Conservation (phyloP, 1,140 invertebrate species). For the Eupeodes corollae region DNA sequence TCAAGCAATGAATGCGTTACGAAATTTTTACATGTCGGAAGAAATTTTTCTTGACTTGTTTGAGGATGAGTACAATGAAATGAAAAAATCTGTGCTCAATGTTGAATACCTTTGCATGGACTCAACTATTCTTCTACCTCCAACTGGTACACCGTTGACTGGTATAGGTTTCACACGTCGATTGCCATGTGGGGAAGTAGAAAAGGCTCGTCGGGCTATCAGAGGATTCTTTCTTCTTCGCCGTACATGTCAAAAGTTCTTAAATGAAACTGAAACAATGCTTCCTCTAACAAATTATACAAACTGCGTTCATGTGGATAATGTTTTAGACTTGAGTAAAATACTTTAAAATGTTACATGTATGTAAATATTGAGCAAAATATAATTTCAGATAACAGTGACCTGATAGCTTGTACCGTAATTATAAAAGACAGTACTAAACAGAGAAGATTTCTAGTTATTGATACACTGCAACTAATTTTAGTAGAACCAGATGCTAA, state of each 20-base stretch:
- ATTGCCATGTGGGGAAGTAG: conserved; percentile 91
- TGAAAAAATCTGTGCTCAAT: conserved; percentile 76
- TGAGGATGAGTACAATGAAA: conserved; percentile 92
- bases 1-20: conserved; percentile 72
- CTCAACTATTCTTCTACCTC: conserved; percentile 88
- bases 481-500: conserved; percentile 91
- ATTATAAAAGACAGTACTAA: conserved; percentile 80
- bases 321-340: conserved; percentile 86
- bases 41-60: conserved; percentile 99
- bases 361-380: background rate
- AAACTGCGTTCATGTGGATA: conserved; percentile 79
- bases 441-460: conserved; percentile 85
- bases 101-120: conserved; percentile 93
- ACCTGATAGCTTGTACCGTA: conserved; percentile 92
- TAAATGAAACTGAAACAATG: conserved; percentile 71
- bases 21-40: conserved; percentile 95
- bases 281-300: conserved; percentile 86
- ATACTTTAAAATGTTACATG: background rate
- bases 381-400: conserved; percentile 76
- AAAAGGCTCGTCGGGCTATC: conserved; percentile 84
- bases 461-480: conserved; percentile 88
- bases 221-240: conserved; percentile 88
- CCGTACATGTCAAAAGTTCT: conserved; percentile 67
- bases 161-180: conserved; percentile 91
- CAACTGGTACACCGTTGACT: conserved; percentile 92